phyloP scores from a whole-genome alignment of 2,888 invertebrate genomes.

The Biston betularia region DNA sequence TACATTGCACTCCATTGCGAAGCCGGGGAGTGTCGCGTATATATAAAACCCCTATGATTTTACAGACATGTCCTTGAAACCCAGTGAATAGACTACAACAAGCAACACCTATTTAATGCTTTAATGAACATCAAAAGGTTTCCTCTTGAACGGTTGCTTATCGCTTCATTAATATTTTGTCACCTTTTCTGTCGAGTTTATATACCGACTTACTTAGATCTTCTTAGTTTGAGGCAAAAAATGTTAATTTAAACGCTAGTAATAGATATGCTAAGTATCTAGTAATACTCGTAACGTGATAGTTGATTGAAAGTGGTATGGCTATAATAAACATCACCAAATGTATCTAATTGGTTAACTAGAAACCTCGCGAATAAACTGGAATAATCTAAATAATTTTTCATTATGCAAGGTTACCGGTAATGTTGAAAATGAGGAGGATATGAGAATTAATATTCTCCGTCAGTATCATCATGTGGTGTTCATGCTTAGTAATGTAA shows the following conservation, averaged over 20 bases:
- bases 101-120: constrained; percentile 61
- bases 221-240: not conserved
- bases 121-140: constrained; percentile 72
- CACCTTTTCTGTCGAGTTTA: not conserved
- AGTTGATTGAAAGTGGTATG: not conserved
- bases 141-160: constrained; percentile 65
- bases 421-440: no score
- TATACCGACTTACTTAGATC: not conserved
- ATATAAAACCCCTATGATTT: constrained; percentile 5
- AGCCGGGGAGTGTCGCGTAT: no score
- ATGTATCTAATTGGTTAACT: not conserved
- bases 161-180: constrained; percentile 52
- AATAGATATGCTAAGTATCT: not conserved
- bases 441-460: no score
- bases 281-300: not conserved
- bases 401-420: no score
- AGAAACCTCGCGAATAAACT: no score
- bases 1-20: no score
- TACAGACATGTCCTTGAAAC: constrained; percentile 65
- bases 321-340: not conserved
- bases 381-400: no score
- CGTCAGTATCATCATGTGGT: no score
- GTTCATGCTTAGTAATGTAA: no score
- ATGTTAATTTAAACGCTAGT: not conserved
- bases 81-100: constrained; percentile 61